These are phyloP conservation scores for Zaprionus taronus DNA, from an alignment of 1,140 invertebrate genomes.

Conservation along the genomic window DNA sequence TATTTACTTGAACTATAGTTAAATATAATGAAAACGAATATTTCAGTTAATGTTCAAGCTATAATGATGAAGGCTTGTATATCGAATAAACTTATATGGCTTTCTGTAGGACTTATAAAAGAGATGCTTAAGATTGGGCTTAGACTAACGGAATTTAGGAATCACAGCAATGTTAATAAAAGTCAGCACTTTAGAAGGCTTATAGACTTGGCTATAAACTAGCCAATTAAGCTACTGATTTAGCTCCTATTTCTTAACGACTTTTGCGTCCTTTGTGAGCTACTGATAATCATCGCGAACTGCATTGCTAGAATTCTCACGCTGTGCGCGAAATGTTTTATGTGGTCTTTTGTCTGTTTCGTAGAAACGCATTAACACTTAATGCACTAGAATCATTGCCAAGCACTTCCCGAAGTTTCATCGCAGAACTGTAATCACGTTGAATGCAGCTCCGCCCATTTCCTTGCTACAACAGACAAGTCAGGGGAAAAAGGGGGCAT, in stretches of 20 bases:
- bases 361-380: conserved; percentile 44
- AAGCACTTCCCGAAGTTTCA: conserved; percentile 38
- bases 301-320: conserved; percentile 37
- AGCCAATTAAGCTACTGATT: conserved; percentile 3
- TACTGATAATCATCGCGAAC: conserved; percentile 7
- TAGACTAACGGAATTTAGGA: neutral
- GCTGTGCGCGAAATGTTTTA: conserved; percentile 18
- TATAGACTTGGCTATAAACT: conserved; percentile 1
- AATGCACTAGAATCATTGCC: conserved; percentile 44
- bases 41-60: neutral
- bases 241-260: neutral
- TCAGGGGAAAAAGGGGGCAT: neutral
- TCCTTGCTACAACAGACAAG: conserved; percentile 23
- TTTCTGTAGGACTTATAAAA: neutral
- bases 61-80: neutral
- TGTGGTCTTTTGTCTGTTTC: conserved; percentile 22
- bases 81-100: neutral
- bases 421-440: conserved; percentile 19
- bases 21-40: no score
- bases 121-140: neutral
- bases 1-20: no score
- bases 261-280: conserved; percentile 5
- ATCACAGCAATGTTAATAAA: neutral
- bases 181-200: neutral
- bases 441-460: conserved; percentile 32